Conservation (phyloP, 2,797 vertebrate genomes). For the Squalus acanthias region DNA sequence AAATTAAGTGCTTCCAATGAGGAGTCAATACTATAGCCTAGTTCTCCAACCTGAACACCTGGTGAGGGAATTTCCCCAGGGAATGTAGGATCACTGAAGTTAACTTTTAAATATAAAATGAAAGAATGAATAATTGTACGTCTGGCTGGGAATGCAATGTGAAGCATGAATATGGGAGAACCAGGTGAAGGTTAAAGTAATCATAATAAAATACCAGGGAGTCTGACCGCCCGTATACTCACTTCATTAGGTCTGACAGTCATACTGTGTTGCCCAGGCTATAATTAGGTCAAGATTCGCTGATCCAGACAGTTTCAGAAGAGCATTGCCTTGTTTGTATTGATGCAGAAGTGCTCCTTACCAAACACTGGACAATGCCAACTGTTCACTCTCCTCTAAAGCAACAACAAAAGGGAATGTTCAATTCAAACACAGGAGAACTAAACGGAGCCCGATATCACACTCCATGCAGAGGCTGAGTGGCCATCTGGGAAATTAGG, state of each 20-base stretch:
- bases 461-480: not conserved
- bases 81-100: not conserved
- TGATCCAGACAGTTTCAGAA: not conserved
- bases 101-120: not conserved
- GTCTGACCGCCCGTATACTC: not conserved
- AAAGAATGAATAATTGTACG: not conserved
- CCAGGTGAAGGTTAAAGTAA: not conserved
- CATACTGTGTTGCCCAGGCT: not conserved
- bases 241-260: not conserved
- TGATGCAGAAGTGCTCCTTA: not conserved
- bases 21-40: not conserved
- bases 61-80: not conserved
- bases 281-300: not conserved
- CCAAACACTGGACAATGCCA: not conserved
- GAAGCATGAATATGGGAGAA: not conserved
- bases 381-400: not conserved
- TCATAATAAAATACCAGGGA: not conserved
- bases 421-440: not conserved
- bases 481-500: not conserved
- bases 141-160: not conserved
- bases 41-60: not conserved
- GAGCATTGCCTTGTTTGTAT: not conserved
- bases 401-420: not conserved
- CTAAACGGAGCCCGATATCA: not conserved
- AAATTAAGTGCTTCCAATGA: not conserved